Evolutionary conservation across 2,888 invertebrate species (phyloP).

Genomic region (Melinaea menophilus): DNA sequence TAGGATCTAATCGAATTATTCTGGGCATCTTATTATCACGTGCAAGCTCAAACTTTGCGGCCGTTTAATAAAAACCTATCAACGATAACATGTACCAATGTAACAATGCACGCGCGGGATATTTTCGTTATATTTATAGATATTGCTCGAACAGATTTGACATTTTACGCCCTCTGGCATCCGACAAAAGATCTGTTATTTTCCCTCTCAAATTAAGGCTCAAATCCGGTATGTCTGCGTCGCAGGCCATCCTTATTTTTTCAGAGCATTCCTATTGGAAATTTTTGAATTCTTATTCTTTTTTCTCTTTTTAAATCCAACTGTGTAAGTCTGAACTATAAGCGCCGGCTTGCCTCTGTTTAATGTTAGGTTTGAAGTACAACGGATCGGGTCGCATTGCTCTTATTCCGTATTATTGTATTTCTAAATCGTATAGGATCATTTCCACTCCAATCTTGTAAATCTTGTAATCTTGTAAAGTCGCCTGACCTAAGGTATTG

Average conservation of each 20-base stretch:
- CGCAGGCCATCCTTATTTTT: constrained; percentile 75
- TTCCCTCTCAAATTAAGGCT: constrained; percentile 66
- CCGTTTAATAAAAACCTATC: constrained; percentile 52
- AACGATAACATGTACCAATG: constrained; percentile 67
- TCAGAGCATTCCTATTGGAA: constrained; percentile 70
- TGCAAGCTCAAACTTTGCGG: constrained; percentile 57
- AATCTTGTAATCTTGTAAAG: no score
- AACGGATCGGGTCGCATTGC: constrained; percentile 66
- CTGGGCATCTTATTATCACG: constrained; percentile 43
- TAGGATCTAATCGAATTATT: no score
- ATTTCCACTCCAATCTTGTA: no score
- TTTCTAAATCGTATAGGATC: constrained; percentile 78
- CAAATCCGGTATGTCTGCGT: constrained; percentile 61
- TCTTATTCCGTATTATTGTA: constrained; percentile 64
- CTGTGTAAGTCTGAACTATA: constrained; percentile 66
- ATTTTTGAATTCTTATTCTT: constrained; percentile 78
- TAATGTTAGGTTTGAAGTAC: constrained; percentile 65
- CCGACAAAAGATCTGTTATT: constrained; percentile 61
- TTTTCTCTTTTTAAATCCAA: constrained; percentile 70
- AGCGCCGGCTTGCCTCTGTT: constrained; percentile 59
- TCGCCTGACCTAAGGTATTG: constrained; percentile 85
- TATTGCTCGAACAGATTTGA: constrained; percentile 85
- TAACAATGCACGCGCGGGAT: constrained; percentile 80
- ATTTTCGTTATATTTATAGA: constrained; percentile 86
- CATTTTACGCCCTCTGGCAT: constrained; percentile 77